Conservation (phyloP, 1,140 invertebrate species). For the Acromyrmex heyeri region DNA sequence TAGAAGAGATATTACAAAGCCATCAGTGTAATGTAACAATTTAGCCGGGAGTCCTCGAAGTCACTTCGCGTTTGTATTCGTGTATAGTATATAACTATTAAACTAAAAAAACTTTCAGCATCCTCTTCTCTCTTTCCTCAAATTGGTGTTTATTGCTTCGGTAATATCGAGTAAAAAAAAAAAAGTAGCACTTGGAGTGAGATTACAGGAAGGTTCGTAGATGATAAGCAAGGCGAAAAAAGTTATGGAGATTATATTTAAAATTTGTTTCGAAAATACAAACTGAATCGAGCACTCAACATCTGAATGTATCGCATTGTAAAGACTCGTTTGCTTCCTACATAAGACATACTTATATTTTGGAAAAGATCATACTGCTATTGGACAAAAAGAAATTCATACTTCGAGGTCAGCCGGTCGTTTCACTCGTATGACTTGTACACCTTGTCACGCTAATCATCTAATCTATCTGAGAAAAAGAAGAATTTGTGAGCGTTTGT, state of each 20-base stretch:
- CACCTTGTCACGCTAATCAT: slow-evolving; percentile 31
- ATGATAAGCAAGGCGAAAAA: slow-evolving; percentile 27
- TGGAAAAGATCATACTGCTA: slow-evolving; percentile 14
- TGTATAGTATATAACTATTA: background rate
- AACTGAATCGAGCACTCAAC: slow-evolving; percentile 35
- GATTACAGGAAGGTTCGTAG: slow-evolving; percentile 14
- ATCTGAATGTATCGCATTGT: slow-evolving; percentile 30
- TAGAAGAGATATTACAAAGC: background rate
- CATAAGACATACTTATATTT: background rate
- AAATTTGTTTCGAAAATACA: slow-evolving; percentile 56
- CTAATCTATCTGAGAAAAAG: slow-evolving; percentile 83
- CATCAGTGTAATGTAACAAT: slow-evolving; percentile 29
- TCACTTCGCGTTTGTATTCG: background rate
- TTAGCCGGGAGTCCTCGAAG: slow-evolving; percentile 64
- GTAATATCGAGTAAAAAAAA: background rate
- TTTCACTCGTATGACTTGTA: slow-evolving; percentile 53
- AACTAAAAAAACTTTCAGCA: background rate
- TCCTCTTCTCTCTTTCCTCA: background rate
- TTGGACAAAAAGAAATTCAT: slow-evolving; percentile 43
- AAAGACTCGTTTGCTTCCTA: slow-evolving; percentile 9
- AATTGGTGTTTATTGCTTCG: background rate
- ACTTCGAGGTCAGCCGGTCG: slow-evolving; percentile 65
- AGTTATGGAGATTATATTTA: slow-evolving; percentile 35
- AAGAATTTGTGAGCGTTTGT: slow-evolving; percentile 84
- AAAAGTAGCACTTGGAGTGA: background rate